Conservation (phyloP, 2,888 invertebrate species). For the Plagodis pulveraria region DNA sequence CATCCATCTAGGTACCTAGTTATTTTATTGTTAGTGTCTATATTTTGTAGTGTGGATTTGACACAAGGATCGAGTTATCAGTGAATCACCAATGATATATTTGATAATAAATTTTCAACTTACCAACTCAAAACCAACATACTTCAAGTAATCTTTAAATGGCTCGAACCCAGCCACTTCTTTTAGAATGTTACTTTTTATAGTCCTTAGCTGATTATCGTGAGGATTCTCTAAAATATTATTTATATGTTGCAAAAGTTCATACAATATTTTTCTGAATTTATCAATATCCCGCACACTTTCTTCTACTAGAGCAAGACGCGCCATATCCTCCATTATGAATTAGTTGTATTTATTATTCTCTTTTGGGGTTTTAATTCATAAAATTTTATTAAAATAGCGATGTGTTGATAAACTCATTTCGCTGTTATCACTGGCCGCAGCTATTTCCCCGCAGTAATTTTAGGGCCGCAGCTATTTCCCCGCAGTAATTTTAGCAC, state of each 20-base stretch:
- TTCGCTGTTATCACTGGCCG: slow-evolving; percentile 42
- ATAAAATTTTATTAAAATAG: slow-evolving; percentile 32
- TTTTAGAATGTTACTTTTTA: slow-evolving; percentile 58
- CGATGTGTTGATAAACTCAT: slow-evolving; percentile 44
- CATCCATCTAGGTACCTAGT: too few relatives aligned
- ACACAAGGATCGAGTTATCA: background rate
- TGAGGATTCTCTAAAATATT: slow-evolving; percentile 72
- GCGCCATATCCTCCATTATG: slow-evolving; percentile 77
- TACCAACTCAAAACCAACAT: slow-evolving; percentile 70
- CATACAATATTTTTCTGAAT: slow-evolving; percentile 63
- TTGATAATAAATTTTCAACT: slow-evolving; percentile 36
- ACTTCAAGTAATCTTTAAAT: slow-evolving; percentile 69
- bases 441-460: too few relatives aligned
- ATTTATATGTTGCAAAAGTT: slow-evolving; percentile 61
- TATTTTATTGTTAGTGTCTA: too few relatives aligned
- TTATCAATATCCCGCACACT: slow-evolving; percentile 56
- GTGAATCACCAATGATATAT: background rate
- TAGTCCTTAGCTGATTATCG: slow-evolving; percentile 59
- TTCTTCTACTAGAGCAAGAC: slow-evolving; percentile 75
- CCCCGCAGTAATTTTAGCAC: too few relatives aligned
- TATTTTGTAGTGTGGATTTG: too few relatives aligned
- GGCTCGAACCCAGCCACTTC: slow-evolving; percentile 52
- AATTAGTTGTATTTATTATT: slow-evolving; percentile 31
- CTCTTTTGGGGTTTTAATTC: slow-evolving; percentile 27
- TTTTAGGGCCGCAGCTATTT: too few relatives aligned